A percentile compares a stretch with the other conserved stretches of the same genome.
Conservation (phyloP, 2,797 vertebrate genomes). For the Anguilla megastoma region DNA sequence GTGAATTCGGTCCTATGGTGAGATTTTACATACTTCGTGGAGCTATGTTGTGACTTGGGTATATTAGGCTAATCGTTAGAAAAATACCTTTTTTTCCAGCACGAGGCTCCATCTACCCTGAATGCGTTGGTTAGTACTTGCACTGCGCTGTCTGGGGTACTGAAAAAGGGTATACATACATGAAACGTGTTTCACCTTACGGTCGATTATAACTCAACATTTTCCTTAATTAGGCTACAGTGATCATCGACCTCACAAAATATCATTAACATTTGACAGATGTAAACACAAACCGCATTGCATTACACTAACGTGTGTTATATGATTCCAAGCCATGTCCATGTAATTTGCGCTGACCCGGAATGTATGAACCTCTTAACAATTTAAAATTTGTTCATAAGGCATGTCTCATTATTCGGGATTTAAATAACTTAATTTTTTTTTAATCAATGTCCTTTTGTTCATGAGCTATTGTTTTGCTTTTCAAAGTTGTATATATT, state of each 20-base stretch:
- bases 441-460: not conserved
- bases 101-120: not conserved
- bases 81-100: not conserved
- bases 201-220: not conserved
- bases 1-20: not conserved
- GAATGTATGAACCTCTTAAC: not conserved
- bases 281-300: not conserved
- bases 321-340: not conserved
- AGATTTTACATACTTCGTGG: not conserved
- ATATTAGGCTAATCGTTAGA: not conserved
- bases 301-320: not conserved
- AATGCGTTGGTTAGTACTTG: not conserved
- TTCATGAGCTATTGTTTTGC: not conserved
- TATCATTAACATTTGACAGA: not conserved
- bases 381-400: not conserved
- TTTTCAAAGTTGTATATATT: not conserved
- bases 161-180: not conserved
- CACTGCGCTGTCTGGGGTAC: not conserved
- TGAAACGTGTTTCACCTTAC: not conserved
- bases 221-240: not conserved
- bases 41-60: not conserved
- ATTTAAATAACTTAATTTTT: not conserved
- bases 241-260: not conserved
- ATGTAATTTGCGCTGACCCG: not conserved
- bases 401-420: not conserved